A percentile compares a stretch with the other conserved stretches of the same genome.
These are phyloP conservation scores for Paraescarpia echinospica DNA, from an alignment of 1,140 invertebrate species.

Conservation along the genomic window DNA sequence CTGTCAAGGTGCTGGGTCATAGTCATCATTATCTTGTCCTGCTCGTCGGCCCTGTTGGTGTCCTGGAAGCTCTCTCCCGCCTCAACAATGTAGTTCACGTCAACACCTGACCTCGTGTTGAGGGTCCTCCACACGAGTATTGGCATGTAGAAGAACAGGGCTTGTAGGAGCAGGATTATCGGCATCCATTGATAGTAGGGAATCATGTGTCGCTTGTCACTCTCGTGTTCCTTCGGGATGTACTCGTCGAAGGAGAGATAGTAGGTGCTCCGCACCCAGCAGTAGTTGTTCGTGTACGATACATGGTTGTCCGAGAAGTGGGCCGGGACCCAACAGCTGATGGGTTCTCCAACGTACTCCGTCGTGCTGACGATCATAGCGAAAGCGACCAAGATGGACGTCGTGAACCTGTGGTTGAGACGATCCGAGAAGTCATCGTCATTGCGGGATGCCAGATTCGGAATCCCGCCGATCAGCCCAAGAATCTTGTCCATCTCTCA, in stretches of 20 bases:
- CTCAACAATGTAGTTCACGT: conserved; percentile 37
- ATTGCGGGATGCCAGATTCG: conserved; percentile 50
- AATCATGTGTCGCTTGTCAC: conserved; percentile 43
- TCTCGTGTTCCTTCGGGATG: conserved; percentile 45
- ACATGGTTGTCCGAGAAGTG: conserved; percentile 60
- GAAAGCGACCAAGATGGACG: conserved; percentile 62
- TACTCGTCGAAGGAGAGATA: conserved; percentile 53
- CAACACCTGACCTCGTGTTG: conserved; percentile 60
- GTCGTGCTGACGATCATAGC: conserved; percentile 61
- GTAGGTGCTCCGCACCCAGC: conserved; percentile 54
- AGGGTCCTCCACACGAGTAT: conserved; percentile 63
- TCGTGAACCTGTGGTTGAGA: conserved; percentile 54
- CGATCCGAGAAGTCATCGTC: conserved; percentile 57
- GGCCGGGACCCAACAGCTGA: conserved; percentile 54
- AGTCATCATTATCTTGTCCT: neutral
- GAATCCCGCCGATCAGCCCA: neutral
- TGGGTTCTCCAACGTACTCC: conserved; percentile 63
- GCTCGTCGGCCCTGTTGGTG: neutral
- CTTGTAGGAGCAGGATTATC: conserved; percentile 62
- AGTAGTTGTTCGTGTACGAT: conserved; percentile 56
- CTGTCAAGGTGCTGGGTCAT: neutral
- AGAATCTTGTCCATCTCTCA: conserved; percentile 16
- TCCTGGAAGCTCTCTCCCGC: neutral
- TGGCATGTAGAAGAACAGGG: conserved; percentile 63
- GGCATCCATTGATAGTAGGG: conserved; percentile 66